phyloP scores from a whole-genome alignment of 2,797 vertebrate species.

The Crocidura indochinensis region DNA sequence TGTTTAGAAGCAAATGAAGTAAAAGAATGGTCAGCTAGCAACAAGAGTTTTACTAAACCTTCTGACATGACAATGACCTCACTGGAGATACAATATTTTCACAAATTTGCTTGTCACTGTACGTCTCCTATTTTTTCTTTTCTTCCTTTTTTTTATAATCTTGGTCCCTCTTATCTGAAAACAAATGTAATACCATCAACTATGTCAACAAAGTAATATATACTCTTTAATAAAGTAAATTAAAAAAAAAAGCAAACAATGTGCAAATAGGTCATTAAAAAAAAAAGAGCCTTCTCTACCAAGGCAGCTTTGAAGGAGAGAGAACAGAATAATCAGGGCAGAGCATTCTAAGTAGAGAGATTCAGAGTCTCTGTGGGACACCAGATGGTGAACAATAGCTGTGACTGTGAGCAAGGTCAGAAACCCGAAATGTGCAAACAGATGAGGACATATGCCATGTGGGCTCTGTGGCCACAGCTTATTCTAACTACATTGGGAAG shows the following conservation, averaged over 20 bases:
- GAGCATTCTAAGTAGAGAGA: neutral
- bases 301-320: neutral
- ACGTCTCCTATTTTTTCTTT: too few species aligned
- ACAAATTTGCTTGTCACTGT: too few species aligned
- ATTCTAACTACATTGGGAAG: slow-evolving; percentile 4
- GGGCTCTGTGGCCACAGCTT: neutral
- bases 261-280: neutral
- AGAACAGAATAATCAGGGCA: neutral
- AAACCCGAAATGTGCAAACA: slow-evolving; percentile 8
- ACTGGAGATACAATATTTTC: too few species aligned
- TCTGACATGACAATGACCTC: too few species aligned
- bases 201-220: too few species aligned
- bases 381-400: neutral
- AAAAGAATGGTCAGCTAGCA: too few species aligned
- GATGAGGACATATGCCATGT: neutral
- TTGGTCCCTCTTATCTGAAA: too few species aligned
- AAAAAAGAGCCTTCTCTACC: neutral
- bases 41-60: too few species aligned
- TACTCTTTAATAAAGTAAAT: too few species aligned
- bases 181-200: too few species aligned
- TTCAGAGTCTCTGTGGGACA: neutral
- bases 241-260: neutral
- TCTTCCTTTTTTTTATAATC: too few species aligned
- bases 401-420: neutral
- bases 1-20: too few species aligned